Evolutionary conservation across 2,888 invertebrate genomes (phyloP), one percentile per base, ranked within the genome.

Genomic region (Pocota personata): DNA sequence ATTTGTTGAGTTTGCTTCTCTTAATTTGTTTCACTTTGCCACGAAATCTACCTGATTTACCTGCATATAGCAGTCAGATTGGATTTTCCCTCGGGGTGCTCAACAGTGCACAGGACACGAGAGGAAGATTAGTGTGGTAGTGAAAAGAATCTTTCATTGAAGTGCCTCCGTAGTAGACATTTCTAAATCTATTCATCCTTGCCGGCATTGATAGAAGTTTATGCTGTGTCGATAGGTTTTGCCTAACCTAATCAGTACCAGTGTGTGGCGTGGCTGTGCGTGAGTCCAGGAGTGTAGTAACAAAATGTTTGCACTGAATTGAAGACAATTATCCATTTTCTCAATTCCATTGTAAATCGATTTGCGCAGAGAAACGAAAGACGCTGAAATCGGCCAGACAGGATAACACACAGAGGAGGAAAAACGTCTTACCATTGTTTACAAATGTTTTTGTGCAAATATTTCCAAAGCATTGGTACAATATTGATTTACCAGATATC

Each of bases 391-490:
- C n/a, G n/a, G n/a, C n/a, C n/a, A n/a, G n/a, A n/a, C n/a, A n/a
- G n/a, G n/a, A n/a, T n/a, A n/a, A n/a, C n/a, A n/a, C n/a, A n/a
- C n/a, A n/a, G 21, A 37, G 27, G 73, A 50, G 40, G 43, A 37
- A 80, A 86, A 80, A 82, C 82, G 86, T 82, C 82, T 82, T 82
- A 86, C 24, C 72, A 76, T 86, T 86, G 86, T 86, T 86, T 86
- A 86, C 86, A 86, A 86, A 86, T 86, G 86, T 86, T 86, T 86
- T 86, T 82, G 82, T 64, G 77, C 67, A 82, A 86, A 86, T 82
- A 86, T 86, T 86, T 86, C 55, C 75, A 75, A 73, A 80, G 84
- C 84, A 79, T 57, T 84, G 79, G 84, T 84, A 69, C 83, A 79
- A 84, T 79, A 84, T 84, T 84, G 83, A 75, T 84, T 64, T 40